A percentile compares a stretch with the other conserved stretches of the same genome.
Evolutionary conservation across 2,113 vertebrate genomes (phyloP).

Genomic region (Phyllopteryx taeniolatus): DNA sequence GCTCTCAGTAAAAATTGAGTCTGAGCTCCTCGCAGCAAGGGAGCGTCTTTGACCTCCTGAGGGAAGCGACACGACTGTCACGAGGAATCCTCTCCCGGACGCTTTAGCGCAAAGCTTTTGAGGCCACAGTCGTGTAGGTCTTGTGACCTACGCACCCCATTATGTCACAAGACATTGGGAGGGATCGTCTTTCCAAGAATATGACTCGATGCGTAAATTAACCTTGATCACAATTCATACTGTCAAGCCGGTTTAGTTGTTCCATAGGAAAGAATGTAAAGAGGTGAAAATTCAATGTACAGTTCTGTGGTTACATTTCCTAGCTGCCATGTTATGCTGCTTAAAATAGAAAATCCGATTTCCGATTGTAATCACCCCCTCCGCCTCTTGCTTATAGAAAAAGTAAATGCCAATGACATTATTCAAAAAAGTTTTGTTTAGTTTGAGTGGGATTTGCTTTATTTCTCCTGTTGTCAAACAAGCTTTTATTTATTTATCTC

Average conservation of each 20-base stretch:
- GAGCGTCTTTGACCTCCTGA: constrained; percentile 42
- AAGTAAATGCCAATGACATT: no score
- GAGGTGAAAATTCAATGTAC: no score
- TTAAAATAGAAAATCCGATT: no score
- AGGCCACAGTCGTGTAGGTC: background rate
- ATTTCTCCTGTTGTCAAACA: no score
- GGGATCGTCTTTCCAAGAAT: background rate
- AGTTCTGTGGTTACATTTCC: no score
- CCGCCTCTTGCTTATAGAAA: no score
- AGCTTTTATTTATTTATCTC: no score
- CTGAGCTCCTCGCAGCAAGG: constrained; percentile 20
- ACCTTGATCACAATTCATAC: background rate
- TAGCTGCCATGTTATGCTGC: no score
- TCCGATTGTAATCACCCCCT: no score
- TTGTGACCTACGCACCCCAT: background rate
- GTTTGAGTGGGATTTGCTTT: no score
- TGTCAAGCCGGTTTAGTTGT: background rate
- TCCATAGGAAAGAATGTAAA: background rate
- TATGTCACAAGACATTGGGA: background rate
- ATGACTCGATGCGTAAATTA: background rate
- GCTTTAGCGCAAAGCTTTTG: background rate
- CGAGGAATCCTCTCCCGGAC: constrained; percentile 31
- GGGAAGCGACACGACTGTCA: constrained; percentile 46
- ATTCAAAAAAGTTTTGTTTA: no score
- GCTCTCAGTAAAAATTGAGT: constrained; percentile 23